phyloP scores from a whole-genome alignment of 2,888 invertebrate species.

The Leptopilina syphax region DNA sequence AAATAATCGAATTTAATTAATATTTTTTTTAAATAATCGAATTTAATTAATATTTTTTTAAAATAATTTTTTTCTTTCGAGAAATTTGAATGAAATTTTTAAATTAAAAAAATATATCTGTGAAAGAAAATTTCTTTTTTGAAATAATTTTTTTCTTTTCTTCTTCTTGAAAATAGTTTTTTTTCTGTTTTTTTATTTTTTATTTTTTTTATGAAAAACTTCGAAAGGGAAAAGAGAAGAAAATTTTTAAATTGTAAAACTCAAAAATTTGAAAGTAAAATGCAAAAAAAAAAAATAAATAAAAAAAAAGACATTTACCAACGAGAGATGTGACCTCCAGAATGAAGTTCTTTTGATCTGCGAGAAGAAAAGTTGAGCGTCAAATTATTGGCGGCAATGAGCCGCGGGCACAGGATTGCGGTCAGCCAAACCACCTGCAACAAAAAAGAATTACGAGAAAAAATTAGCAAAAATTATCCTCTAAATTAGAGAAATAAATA shows the following conservation, averaged over 20 bases:
- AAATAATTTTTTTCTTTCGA: too few relatives aligned
- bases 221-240: too few relatives aligned
- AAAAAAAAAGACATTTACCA: constrained; percentile 62
- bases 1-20: too few relatives aligned
- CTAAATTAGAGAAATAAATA: background rate
- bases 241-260: background rate
- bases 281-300: background rate
- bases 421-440: constrained; percentile 81
- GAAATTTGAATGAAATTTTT: too few relatives aligned
- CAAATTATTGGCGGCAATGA: constrained; percentile 75
- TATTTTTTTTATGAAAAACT: too few relatives aligned
- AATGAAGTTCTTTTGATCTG: constrained; percentile 70
- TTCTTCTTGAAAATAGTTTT: too few relatives aligned
- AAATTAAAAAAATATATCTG: too few relatives aligned
- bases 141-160: too few relatives aligned
- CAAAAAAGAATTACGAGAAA: background rate
- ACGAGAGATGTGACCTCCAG: constrained; percentile 70
- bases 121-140: too few relatives aligned
- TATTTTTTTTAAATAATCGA: too few relatives aligned
- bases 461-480: background rate
- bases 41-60: too few relatives aligned
- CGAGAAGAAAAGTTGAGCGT: constrained; percentile 71
- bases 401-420: constrained; percentile 78
- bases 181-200: too few relatives aligned
- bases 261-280: background rate